Base-by-base conservation (phyloP, 2,888 invertebrate genomes). In the Rhimphoctona megacephalus region DNA sequence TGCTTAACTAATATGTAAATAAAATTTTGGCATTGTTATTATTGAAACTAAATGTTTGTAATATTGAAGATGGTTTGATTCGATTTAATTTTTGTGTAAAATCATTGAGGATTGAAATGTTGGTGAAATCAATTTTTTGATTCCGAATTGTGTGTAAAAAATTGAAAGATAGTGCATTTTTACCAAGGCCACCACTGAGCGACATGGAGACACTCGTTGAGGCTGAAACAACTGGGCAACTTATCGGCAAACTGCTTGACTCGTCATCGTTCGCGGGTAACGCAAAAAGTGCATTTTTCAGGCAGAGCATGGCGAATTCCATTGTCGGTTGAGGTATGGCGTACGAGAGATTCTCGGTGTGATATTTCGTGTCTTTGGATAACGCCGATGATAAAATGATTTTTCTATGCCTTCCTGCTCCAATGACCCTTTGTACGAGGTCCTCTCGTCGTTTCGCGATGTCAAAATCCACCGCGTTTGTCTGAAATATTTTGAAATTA, bases 301-400 rank as follows among this genome's bases (percentile, higher is more conserved):
- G 94, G 94, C 99, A 99, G 39, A 98, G 94, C 0, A 97, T 97
- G 5, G 98, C 98, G 95, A 99, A 99, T 95, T 98, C 98, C 90
- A 99, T 94, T 9, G 98, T 98, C 8, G 98, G 96, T 74, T 97
- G 97, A 25, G 98, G 98, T 89, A 98, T 97, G 1, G 98, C 98
- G 91, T 97, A 97, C 0, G 98, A 97, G 90, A 97, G 96, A 76
- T 96, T 96, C 88, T 96, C 96, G 11, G 95, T 94, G 89, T 95
- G 95, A 90, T 96, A 96, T 90, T 95, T 95, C 89, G 95, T 95
- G 90, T 96, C 95, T 87, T 95, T 95, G 11, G 95, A 95, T 79
- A 96, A 92, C 88, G 94, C 94, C 39, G 95, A 95, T 1, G 95
- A 95, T 30, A 97, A 92, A 81, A 97, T 95, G 22, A 97, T 95